A percentile compares a stretch with the other conserved stretches of the same genome.
These are phyloP conservation scores for Enteromius trimaculatus DNA, from an alignment of 2,797 vertebrate species.

Conservation along the genomic window DNA sequence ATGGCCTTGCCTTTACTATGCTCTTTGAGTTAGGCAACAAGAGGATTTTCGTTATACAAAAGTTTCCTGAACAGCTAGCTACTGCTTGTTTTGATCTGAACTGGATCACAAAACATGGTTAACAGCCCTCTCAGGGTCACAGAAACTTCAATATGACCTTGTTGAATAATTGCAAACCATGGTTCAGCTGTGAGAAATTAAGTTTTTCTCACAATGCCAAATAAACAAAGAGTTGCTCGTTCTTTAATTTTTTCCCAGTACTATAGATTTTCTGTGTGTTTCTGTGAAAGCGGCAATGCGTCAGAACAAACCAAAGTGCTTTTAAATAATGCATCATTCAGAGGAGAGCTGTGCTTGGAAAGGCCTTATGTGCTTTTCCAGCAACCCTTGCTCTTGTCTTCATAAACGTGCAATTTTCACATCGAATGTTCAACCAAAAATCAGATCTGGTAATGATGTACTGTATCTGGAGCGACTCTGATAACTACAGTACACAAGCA, in stretches of 20 bases:
- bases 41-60: neutral
- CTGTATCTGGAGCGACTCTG: neutral
- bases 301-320: conserved; percentile 46
- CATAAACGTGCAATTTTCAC: conserved; percentile 22
- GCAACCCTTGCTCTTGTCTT: conserved; percentile 29
- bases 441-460: neutral
- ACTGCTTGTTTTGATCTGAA: conserved; percentile 8
- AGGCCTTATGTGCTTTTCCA: conserved; percentile 13
- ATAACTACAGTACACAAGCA: neutral
- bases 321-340: conserved; percentile 52
- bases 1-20: neutral
- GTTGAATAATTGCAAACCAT: conserved; percentile 13
- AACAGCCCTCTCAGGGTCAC: neutral
- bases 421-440: neutral
- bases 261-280: conserved; percentile 35
- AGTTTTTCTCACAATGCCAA: conserved; percentile 9
- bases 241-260: neutral
- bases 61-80: neutral
- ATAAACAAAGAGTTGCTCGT: conserved; percentile 9
- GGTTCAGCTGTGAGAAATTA: neutral
- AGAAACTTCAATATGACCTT: neutral
- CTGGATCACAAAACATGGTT: neutral
- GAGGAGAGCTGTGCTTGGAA: conserved; percentile 16
- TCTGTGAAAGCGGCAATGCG: conserved; percentile 19
- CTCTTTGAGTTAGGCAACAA: neutral